Conservation (phyloP, 2,888 invertebrate genomes). For the Dynastes grantii region DNA sequence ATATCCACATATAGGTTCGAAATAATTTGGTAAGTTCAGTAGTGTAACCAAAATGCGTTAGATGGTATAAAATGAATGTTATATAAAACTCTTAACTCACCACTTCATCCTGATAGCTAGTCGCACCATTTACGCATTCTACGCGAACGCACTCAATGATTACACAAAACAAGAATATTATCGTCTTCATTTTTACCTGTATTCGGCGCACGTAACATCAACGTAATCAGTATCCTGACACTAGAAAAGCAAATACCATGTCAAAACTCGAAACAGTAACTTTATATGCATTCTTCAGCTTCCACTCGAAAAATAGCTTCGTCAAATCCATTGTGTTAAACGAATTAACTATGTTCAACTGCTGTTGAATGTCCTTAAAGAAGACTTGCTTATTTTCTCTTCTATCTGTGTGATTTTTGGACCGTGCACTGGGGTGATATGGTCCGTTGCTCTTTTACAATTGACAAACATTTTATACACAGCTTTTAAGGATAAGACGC, state of each 20-base stretch:
- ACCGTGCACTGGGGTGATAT: constrained; percentile 29
- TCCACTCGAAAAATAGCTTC: constrained; percentile 19
- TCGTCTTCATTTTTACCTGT: neutral
- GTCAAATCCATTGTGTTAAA: constrained; percentile 18
- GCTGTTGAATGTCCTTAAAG: neutral
- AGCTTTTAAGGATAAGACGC: constrained; percentile 23
- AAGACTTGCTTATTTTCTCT: constrained; percentile 32
- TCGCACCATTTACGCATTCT: constrained; percentile 4
- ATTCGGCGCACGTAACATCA: constrained; percentile 1
- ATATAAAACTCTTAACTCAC: constrained; percentile 23
- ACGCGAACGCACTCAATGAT: constrained; percentile 12
- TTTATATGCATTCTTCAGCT: constrained; percentile 26
- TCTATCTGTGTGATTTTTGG: constrained; percentile 38
- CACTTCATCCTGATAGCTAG: constrained; percentile 37
- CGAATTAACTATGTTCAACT: constrained; percentile 31
- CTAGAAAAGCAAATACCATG: neutral
- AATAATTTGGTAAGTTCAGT: neutral
- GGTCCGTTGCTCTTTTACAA: constrained; percentile 41
- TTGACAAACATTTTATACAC: constrained; percentile 21
- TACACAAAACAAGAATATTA: constrained; percentile 23
- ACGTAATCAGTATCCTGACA: constrained; percentile 14
- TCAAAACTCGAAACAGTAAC: neutral
- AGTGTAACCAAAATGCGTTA: neutral
- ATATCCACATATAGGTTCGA: neutral
- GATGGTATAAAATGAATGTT: neutral